These are phyloP conservation scores for Hydrocynus forskahlii DNA, from an alignment of 2,797 vertebrate genomes.

Conservation along the genomic window DNA sequence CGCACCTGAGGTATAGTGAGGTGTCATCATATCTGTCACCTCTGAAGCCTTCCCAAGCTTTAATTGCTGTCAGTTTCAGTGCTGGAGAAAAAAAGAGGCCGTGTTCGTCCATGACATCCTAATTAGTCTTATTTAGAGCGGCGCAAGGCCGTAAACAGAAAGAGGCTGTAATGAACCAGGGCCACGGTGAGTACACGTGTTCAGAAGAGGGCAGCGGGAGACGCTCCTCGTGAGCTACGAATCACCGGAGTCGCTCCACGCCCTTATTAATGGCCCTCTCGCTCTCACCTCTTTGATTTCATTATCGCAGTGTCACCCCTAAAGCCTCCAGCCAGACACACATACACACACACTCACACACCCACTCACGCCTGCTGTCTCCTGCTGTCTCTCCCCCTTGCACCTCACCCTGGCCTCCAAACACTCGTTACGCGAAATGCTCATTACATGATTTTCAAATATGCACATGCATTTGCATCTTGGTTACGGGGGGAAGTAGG, in stretches of 20 bases:
- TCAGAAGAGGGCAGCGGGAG: slow-evolving; percentile 43
- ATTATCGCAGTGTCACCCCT: slow-evolving; percentile 59
- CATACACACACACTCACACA: slow-evolving; percentile 40
- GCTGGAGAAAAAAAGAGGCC: slow-evolving; percentile 41
- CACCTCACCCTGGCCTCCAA: slow-evolving; percentile 39
- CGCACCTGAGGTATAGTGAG: slow-evolving; percentile 52
- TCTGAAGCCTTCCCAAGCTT: slow-evolving; percentile 62
- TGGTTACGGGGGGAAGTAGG: slow-evolving; percentile 18
- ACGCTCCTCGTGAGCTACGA: slow-evolving; percentile 64
- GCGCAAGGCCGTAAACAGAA: slow-evolving; percentile 60
- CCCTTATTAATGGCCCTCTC: slow-evolving; percentile 67
- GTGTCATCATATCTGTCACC: slow-evolving; percentile 57
- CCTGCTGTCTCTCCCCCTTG: slow-evolving; percentile 22
- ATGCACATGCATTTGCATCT: slow-evolving; percentile 13
- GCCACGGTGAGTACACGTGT: slow-evolving; percentile 20
- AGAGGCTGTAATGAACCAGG: slow-evolving; percentile 35
- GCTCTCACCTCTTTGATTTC: slow-evolving; percentile 57
- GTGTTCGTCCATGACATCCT: slow-evolving; percentile 66
- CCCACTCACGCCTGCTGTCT: slow-evolving; percentile 1
- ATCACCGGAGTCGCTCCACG: slow-evolving; percentile 64
- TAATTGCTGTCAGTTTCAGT: slow-evolving; percentile 76
- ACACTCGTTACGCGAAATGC: slow-evolving; percentile 35
- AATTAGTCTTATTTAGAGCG: slow-evolving; percentile 72
- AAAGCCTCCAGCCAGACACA: slow-evolving; percentile 39
- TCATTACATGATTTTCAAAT: slow-evolving; percentile 46